These are phyloP conservation scores for Drosophila sordidapex DNA, from an alignment of 2,888 invertebrate species.

Conservation along the genomic window DNA sequence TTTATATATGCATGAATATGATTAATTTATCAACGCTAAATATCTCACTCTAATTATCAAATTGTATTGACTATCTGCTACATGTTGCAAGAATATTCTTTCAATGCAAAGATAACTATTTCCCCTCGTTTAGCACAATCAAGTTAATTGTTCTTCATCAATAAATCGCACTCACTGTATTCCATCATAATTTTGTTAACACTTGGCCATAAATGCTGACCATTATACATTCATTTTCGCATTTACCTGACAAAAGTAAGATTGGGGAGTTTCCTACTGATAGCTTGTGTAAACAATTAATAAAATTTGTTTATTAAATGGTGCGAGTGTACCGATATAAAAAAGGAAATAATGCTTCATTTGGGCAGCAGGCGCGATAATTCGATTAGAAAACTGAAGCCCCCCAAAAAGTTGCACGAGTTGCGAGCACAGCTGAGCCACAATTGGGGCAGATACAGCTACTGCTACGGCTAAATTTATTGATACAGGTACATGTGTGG, in stretches of 20 bases:
- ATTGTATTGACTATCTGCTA: background rate
- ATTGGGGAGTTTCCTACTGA: conserved; percentile 29
- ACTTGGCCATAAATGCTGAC: conserved; percentile 9
- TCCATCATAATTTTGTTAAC: conserved; percentile 28
- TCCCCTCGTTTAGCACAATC: background rate
- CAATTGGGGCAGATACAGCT: conserved; percentile 41
- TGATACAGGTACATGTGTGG: conserved; percentile 36
- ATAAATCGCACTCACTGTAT: conserved; percentile 6
- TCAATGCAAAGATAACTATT: background rate
- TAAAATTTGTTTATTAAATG: conserved; percentile 41
- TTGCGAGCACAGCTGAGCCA: conserved; percentile 11
- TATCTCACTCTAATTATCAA: background rate
- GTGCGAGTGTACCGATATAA: conserved; percentile 15
- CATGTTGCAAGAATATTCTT: background rate
- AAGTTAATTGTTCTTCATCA: background rate
- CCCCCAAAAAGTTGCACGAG: conserved; percentile 51
- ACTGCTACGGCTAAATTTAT: conserved; percentile 22
- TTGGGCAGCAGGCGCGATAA: conserved; percentile 72
- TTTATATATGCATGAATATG: background rate
- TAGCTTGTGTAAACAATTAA: conserved; percentile 57
- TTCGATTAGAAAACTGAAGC: conserved; percentile 75
- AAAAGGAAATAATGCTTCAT: conserved; percentile 59
- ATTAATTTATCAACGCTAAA: conserved; percentile 3
- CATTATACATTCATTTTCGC: conserved; percentile 38
- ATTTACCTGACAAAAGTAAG: conserved; percentile 57